Evolutionary conservation across 2,113 vertebrate genomes (phyloP), one percentile per base, ranked within the genome.

Genomic region (Tachysurus vachellii): DNA sequence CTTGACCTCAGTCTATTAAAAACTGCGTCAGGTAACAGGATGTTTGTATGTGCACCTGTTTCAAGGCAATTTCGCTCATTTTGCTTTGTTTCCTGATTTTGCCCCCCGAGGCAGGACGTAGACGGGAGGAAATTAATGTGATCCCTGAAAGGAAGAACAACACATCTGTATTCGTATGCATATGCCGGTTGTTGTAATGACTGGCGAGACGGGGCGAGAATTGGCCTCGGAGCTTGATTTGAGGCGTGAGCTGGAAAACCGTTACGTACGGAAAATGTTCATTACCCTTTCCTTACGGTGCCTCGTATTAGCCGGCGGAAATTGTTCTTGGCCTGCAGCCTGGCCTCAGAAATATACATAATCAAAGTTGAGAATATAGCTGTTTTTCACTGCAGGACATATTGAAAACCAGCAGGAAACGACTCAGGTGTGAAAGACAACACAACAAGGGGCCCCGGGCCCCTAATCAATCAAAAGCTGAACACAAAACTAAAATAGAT

Each of bases 251-350:
- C 79, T 7, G 77, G 80, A 77, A 84, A 86, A 73, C 82, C 56
- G 76, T 85, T 82, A 89, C 26, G 61, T 66, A 42, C 26, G 0
- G 81, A 66, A 66, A 12, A 83, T 50, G n/a, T 12, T 53, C 61
- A 83, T 83, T 83, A 83, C 61, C 81, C 50, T 26, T 66, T 66
- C 44, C 16, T 21, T 83, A 83, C 42, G 8, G 17, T 50, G 81
- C 28, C 44, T 47, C 1, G 13, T 61, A 83, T 83, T 50, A 83
- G n/a, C 21, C 1, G 14, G 42, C 61, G 76, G 76, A 93, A 91
- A 91, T 93, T 93, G 93, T 92, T 93, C 91, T 93, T 80, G 57
- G 31, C 62, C 87, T 84, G 85, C 90, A 92, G 87, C 82, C 87
- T 90, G 88, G 88, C 80, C 80, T 47, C 82, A 71, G 71, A 83